These are phyloP conservation scores for Ceratina calcarata DNA, from an alignment of 1,140 invertebrate species.

Conservation along the genomic window DNA sequence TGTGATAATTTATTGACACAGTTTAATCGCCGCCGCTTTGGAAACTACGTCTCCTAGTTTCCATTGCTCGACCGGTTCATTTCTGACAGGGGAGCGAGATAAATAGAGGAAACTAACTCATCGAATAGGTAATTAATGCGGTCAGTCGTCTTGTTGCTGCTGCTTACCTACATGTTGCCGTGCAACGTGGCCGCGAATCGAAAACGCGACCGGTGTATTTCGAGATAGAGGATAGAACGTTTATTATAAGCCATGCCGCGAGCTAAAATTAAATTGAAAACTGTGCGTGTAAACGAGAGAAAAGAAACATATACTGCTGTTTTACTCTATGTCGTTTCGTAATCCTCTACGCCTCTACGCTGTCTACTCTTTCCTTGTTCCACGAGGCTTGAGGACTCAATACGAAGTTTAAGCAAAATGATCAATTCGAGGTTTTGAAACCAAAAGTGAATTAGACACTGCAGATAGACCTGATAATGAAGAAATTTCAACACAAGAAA, in stretches of 20 bases:
- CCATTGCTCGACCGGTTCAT: no score
- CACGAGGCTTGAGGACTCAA: no score
- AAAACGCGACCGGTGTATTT: constrained; percentile 20
- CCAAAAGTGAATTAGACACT: no score
- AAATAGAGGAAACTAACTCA: not conserved
- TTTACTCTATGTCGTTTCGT: not conserved
- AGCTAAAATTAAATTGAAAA: constrained; percentile 25
- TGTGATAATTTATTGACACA: constrained; percentile 24
- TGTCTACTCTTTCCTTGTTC: no score
- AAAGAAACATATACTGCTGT: not conserved
- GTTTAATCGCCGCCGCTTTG: constrained; percentile 12
- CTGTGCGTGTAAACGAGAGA: not conserved
- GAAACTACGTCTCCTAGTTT: constrained; percentile 1
- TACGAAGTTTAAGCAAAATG: no score
- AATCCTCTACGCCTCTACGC: no score
- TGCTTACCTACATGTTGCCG: constrained; percentile 10
- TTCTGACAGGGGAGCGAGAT: not conserved
- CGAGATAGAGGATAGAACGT: not conserved
- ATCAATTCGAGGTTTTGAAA: no score
- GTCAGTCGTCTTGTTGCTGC: not conserved
- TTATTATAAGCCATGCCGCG: not conserved
- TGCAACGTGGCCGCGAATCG: not conserved
- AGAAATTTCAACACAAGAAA: no score
- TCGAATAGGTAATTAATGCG: not conserved
- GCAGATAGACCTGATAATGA: no score